Conservation (phyloP, 2,113 vertebrate species). For the Catharus minimus region DNA sequence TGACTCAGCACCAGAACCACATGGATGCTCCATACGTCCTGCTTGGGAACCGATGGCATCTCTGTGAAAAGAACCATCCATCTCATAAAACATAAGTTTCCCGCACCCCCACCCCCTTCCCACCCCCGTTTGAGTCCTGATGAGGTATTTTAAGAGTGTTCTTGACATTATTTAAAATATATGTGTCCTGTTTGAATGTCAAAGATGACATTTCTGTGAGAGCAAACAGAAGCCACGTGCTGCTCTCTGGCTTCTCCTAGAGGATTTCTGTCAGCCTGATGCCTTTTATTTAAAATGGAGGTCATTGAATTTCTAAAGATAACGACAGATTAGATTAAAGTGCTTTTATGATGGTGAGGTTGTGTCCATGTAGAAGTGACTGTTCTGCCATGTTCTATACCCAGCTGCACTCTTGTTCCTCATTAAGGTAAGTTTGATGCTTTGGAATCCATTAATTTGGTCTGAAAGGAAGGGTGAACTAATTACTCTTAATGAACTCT, state of each 20-base stretch:
- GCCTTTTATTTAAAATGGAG: slow-evolving; percentile 64
- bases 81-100: slow-evolving; percentile 78
- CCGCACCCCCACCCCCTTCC: not conserved
- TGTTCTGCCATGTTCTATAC: slow-evolving; percentile 66
- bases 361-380: slow-evolving; percentile 62
- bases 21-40: slow-evolving; percentile 65
- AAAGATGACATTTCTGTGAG: slow-evolving; percentile 64
- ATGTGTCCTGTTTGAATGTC: slow-evolving; percentile 71
- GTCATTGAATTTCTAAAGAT: slow-evolving; percentile 65
- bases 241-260: slow-evolving; percentile 62
- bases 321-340: slow-evolving; percentile 62
- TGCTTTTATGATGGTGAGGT: slow-evolving; percentile 66
- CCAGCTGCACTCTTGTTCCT: slow-evolving; percentile 67
- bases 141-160: slow-evolving; percentile 67
- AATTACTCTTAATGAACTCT: slow-evolving; percentile 27
- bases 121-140: slow-evolving; percentile 45
- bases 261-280: slow-evolving; percentile 61
- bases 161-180: slow-evolving; percentile 70
- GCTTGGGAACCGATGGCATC: slow-evolving; percentile 64
- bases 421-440: slow-evolving; percentile 71
- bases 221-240: slow-evolving; percentile 58
- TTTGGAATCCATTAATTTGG: slow-evolving; percentile 58
- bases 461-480: slow-evolving; percentile 62
- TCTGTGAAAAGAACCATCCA: slow-evolving; percentile 74
- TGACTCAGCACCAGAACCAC: slow-evolving; percentile 71